These are phyloP conservation scores for Tragopan temminckii DNA, from an alignment of 2,797 vertebrate species.

Conservation along the genomic window DNA sequence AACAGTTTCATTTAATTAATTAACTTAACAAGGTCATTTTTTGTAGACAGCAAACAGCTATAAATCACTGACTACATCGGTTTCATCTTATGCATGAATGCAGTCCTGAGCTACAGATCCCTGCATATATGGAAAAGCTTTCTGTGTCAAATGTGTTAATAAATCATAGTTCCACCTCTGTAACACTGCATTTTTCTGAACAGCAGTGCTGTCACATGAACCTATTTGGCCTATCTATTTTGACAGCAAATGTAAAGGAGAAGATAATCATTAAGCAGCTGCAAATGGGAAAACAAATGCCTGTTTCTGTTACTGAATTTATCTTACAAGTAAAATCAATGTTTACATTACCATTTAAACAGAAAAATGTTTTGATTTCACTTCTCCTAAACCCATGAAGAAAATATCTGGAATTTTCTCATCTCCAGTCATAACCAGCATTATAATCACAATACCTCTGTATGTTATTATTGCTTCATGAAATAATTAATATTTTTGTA, in stretches of 20 bases:
- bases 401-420: background rate
- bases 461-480: background rate
- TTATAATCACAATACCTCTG: background rate
- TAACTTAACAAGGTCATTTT: background rate
- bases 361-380: background rate
- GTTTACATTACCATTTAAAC: background rate
- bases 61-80: background rate
- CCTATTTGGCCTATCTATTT: background rate
- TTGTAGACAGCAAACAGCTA: background rate
- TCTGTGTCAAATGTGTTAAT: background rate
- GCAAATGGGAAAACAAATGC: background rate
- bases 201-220: background rate
- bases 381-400: background rate
- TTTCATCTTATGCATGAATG: background rate
- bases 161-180: background rate
- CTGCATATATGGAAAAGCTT: background rate
- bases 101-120: fast-evolving
- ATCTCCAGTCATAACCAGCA: background rate
- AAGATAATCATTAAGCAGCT: background rate
- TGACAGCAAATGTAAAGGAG: background rate
- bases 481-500: background rate
- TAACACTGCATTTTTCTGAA: background rate
- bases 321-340: background rate
- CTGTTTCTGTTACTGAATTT: background rate
- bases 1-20: background rate